Evolutionary conservation across 64 coral and sea anemone species (phyloP).

Genomic region (Catalaphyllia jardinei): DNA sequence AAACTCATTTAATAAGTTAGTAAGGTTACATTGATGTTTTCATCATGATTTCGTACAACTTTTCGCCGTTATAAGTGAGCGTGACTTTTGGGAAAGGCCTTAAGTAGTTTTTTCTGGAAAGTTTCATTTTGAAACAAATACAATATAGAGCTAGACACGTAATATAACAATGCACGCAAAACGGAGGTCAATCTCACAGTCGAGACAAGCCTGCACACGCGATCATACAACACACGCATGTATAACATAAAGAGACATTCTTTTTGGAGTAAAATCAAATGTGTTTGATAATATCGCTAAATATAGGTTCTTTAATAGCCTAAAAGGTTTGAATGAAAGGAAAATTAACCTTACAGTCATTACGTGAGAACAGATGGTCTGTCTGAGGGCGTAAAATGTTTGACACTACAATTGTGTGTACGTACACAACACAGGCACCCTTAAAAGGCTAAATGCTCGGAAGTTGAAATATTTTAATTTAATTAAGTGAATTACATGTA

Average conservation of each 20-base stretch:
- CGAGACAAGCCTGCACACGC: conserved; percentile 27
- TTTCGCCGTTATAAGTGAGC: not conserved
- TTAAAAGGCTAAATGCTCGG: conserved; percentile 21
- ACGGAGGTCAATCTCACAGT: conserved; percentile 15
- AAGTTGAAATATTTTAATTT: conserved; percentile 40
- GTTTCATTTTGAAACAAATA: conserved; percentile 43
- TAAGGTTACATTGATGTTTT: not conserved
- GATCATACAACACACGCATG: not conserved
- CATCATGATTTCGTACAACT: not conserved
- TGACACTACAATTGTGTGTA: conserved; percentile 38
- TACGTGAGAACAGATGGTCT: conserved; percentile 45
- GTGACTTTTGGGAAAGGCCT: conserved; percentile 35
- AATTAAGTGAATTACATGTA: conserved; percentile 13
- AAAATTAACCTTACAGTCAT: conserved; percentile 25
- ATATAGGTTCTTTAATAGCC: not conserved
- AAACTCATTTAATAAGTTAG: not conserved
- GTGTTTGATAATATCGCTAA: not conserved
- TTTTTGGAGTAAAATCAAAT: conserved; percentile 6
- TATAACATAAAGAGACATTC: not conserved
- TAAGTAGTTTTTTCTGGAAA: conserved; percentile 59
- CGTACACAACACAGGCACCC: conserved; percentile 26
- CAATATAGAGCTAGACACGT: conserved; percentile 12
- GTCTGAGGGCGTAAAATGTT: conserved; percentile 37
- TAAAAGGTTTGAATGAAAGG: not conserved
- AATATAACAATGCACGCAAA: conserved; percentile 29